Evolutionary conservation across 1,140 invertebrate species (phyloP).

Genomic region (Drosophila ambigua): DNA sequence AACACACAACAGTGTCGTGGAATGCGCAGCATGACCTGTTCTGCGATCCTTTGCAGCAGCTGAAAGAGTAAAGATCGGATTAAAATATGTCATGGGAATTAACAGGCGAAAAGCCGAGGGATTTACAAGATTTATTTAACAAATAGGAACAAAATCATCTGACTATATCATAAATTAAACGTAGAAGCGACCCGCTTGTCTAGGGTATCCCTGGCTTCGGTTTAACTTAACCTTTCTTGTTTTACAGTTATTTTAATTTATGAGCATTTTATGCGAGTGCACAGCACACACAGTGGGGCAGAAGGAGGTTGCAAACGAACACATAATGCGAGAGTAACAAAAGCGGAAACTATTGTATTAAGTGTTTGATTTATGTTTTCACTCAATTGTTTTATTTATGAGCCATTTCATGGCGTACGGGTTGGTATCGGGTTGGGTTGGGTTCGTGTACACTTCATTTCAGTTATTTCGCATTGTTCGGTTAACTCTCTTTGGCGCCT

Average conservation of each 20-base stretch:
- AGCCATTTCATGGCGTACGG: slow-evolving; percentile 42
- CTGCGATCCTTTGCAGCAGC: too few species aligned
- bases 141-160: too few species aligned
- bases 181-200: too few species aligned
- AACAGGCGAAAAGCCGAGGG: too few species aligned
- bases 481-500: not conserved
- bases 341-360: slow-evolving; percentile 82
- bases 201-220: too few species aligned
- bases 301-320: slow-evolving; percentile 58
- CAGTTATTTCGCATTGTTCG: slow-evolving; percentile 1
- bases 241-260: slow-evolving; percentile 82
- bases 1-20: too few species aligned
- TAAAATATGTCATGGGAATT: too few species aligned
- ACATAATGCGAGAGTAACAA: slow-evolving; percentile 68
- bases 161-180: too few species aligned
- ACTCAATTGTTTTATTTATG: slow-evolving; percentile 82
- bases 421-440: slow-evolving; percentile 4
- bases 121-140: too few species aligned
- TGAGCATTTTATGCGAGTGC: slow-evolving; percentile 77
- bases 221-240: slow-evolving; percentile 23
- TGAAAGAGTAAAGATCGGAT: too few species aligned
- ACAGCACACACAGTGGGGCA: slow-evolving; percentile 34
- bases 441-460: slow-evolving; percentile 28
- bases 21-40: too few species aligned
- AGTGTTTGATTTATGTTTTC: slow-evolving; percentile 81